Base-by-base conservation (phyloP, 1,140 invertebrate species). In the Mesaphorura yosii region DNA sequence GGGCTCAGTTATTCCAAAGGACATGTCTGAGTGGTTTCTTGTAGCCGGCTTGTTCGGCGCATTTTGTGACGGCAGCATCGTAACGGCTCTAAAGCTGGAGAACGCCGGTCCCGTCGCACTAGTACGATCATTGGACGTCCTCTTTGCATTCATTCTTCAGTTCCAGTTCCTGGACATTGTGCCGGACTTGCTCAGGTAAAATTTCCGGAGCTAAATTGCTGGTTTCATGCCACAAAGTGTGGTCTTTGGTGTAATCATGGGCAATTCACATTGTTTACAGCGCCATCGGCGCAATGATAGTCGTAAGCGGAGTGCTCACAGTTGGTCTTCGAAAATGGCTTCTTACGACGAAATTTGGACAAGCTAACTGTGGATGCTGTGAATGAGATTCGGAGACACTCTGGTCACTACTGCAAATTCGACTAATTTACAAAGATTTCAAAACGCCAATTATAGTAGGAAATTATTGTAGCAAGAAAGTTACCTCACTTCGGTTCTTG, bases 71-170 rank as follows among this genome's bases (percentile, higher is more conserved):
- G 42, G 6, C 40, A 12, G 10, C 17, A 17, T 41, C 6, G 22
- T 7, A 6, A 7, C 22, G 40, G 40, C 40, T 17, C 40, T 41
- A 6, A 58, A 51, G 31, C 45, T 54, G 26, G 57, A 59, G 28
- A 31, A 59, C 15, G 57, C 57, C 7, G 57, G 57, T 20, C 29
- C 37, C 3, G 42, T 57, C 1, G 40, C 55, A 5, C 28, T 57
- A 20, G 23, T 51, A 12, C 27, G 55, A 28, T 51, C 55, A 10
- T 57, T 29, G 23, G 55, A 57, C 34, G 55, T 57, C 5, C 39
- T 57, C n/a, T 57, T 51, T 41, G 55, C 48, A 37, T 55, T 55
- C 38, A 5, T 50, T 7, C 37, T 55, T n/a, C 53, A 57, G 40
- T 47, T 47, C 20, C 39, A 40, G 1, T 57, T 57, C 34, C 25